Percentiles rank a stretch among this genome's conserved stretches.
phyloP scores from a whole-genome alignment of 2,888 invertebrate genomes.

The Danaus chrysippus region DNA sequence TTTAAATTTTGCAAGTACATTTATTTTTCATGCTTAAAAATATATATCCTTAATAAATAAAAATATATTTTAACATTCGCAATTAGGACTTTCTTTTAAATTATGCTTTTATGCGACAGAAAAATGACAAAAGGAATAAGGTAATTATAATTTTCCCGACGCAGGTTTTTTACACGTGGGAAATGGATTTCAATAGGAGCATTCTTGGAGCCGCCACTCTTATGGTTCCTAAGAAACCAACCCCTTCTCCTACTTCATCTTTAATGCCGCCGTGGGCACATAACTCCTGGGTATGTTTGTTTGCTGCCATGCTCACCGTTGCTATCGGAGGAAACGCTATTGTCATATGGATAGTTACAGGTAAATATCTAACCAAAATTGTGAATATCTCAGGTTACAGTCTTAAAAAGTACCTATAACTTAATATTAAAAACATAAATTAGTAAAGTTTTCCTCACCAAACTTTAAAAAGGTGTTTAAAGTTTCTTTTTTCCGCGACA shows the following conservation, averaged over 20 bases:
- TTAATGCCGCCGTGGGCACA: slow-evolving; percentile 81
- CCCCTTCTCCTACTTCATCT: slow-evolving; percentile 45
- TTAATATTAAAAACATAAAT: background rate
- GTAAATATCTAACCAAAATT: slow-evolving; percentile 58
- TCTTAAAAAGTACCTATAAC: background rate
- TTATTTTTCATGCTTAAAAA: no score
- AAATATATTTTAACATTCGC: no score
- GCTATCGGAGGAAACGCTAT: slow-evolving; percentile 93
- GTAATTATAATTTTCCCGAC: background rate
- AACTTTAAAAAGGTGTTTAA: background rate
- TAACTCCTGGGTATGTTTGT: slow-evolving; percentile 87
- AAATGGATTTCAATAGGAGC: slow-evolving; percentile 74
- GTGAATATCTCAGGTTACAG: background rate
- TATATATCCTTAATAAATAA: no score
- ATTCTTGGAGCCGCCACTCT: slow-evolving; percentile 63
- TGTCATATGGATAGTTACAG: slow-evolving; percentile 95
- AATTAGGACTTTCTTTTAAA: no score
- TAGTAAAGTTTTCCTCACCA: background rate
- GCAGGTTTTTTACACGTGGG: slow-evolving; percentile 73
- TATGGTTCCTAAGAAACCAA: slow-evolving; percentile 58
- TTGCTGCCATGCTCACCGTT: slow-evolving; percentile 86
- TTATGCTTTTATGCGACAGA: background rate
- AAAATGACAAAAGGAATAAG: background rate
- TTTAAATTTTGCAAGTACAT: no score
- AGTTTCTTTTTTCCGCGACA: background rate